Conservation (phyloP, 2,888 invertebrate species). For the Cryptocheilus praepositus region DNA sequence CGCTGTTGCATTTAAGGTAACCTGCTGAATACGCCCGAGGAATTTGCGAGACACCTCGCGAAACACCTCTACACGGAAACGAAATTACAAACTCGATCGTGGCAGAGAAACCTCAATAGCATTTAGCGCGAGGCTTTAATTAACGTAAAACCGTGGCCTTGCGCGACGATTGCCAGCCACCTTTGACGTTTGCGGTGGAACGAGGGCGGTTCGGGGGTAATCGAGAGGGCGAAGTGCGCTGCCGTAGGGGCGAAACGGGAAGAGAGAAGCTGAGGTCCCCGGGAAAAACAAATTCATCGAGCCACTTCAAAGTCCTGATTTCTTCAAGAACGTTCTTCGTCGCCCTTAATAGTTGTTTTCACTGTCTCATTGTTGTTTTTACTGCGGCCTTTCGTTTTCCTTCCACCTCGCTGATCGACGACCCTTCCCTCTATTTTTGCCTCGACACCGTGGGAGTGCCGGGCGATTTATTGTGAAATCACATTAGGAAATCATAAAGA, state of each 20-base stretch:
- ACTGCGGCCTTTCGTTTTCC: conserved; percentile 12
- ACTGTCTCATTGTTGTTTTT: conserved; percentile 19
- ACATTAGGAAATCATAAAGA: too few species aligned
- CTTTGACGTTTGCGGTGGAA: background rate
- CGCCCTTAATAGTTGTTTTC: conserved; percentile 12
- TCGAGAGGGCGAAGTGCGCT: background rate
- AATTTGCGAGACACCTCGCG: too few species aligned
- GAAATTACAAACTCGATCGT: background rate
- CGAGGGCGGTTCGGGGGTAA: background rate
- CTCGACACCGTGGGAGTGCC: too few species aligned
- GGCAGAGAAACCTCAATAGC: background rate
- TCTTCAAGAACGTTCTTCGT: conserved; percentile 15
- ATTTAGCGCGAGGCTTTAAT: conserved; percentile 2
- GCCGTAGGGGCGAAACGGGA: too few species aligned
- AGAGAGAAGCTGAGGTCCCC: too few species aligned
- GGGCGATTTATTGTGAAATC: too few species aligned
- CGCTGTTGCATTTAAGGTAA: too few species aligned
- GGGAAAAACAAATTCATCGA: conserved; percentile 28
- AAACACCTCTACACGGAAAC: too few species aligned
- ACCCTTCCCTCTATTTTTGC: conserved; percentile 6
- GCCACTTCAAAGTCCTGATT: conserved; percentile 20
- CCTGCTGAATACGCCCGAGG: too few species aligned
- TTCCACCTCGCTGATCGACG: conserved; percentile 23
- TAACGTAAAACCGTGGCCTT: background rate
- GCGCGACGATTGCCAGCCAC: background rate